Percentiles rank a stretch among this genome's conserved stretches.
Conservation (phyloP, 2,888 invertebrate species). For the Thalpophila matura region DNA sequence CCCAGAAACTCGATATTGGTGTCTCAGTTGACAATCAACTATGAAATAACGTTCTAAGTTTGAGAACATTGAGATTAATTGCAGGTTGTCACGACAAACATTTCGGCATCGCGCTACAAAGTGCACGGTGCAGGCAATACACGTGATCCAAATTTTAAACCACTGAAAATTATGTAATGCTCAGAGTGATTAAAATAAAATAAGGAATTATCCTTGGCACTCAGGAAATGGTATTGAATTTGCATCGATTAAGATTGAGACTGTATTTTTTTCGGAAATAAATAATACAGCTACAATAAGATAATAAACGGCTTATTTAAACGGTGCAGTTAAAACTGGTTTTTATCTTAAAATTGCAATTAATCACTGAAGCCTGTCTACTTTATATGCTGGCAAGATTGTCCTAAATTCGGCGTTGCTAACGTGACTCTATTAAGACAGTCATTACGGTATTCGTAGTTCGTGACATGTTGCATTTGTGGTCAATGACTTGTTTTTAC, state of each 20-base stretch:
- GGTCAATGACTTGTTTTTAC: slow-evolving; percentile 84
- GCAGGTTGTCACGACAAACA: slow-evolving; percentile 70
- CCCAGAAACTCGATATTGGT: slow-evolving; percentile 33
- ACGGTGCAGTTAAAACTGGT: slow-evolving; percentile 19
- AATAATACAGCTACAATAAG: slow-evolving; percentile 40
- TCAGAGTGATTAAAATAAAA: slow-evolving; percentile 47
- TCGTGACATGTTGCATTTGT: slow-evolving; percentile 76
- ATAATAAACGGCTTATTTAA: slow-evolving; percentile 37
- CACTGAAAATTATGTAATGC: slow-evolving; percentile 34
- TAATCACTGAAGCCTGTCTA: slow-evolving; percentile 35
- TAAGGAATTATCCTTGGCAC: slow-evolving; percentile 66
- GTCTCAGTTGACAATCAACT: slow-evolving; percentile 67
- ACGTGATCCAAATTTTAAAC: slow-evolving; percentile 59
- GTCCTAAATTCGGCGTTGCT: slow-evolving; percentile 73
- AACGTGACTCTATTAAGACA: slow-evolving; percentile 73
- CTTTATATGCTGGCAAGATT: slow-evolving; percentile 58
- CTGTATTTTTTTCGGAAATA: slow-evolving; percentile 40
- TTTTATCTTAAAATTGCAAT: slow-evolving; percentile 33
- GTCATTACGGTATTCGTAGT: slow-evolving; percentile 78
- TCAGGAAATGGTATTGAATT: slow-evolving; percentile 66
- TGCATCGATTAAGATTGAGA: slow-evolving; percentile 56
- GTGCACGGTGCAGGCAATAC: slow-evolving; percentile 64
- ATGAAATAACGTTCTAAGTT: slow-evolving; percentile 67
- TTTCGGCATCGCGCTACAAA: slow-evolving; percentile 58
- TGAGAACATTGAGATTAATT: slow-evolving; percentile 72